Evolutionary conservation across 2,797 vertebrate genomes (phyloP).

Genomic region (Melanotaenia maccullochi): DNA sequence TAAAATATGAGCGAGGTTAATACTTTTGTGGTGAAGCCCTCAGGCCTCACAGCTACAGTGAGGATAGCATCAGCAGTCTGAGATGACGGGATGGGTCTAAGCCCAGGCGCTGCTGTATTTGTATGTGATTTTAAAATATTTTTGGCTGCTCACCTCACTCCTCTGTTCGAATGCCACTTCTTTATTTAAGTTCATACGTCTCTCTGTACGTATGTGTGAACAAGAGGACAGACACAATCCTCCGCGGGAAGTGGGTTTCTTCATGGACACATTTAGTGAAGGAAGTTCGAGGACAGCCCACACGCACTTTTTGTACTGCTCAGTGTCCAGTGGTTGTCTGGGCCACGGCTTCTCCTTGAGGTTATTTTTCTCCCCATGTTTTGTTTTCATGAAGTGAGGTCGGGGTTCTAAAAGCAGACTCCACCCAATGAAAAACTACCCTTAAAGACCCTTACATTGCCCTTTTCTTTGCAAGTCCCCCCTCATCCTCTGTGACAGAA

Average conservation of each 20-base stretch:
- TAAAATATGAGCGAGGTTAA: conserved; percentile 84
- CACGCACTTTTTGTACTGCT: conserved; percentile 71
- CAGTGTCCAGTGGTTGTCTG: conserved; percentile 72
- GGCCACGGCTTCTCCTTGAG: conserved; percentile 80
- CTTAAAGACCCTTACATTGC: conserved; percentile 48
- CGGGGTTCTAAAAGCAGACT: conserved; percentile 76
- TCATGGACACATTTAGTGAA: conserved; percentile 52
- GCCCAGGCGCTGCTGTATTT: conserved; percentile 51
- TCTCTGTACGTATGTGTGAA: conserved; percentile 19
- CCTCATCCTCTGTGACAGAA: conserved; percentile 23
- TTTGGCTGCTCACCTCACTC: conserved; percentile 36
- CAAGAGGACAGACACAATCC: conserved; percentile 39
- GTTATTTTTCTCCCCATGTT: conserved; percentile 76
- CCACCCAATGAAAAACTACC: conserved; percentile 62
- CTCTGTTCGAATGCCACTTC: conserved; percentile 21
- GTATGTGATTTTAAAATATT: conserved; percentile 29
- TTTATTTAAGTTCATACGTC: conserved; percentile 4
- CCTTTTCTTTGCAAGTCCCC: conserved; percentile 57
- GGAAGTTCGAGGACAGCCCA: conserved; percentile 78
- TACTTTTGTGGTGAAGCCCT: conserved; percentile 79
- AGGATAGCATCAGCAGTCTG: conserved; percentile 80
- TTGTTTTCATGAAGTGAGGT: conserved; percentile 77
- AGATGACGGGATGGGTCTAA: conserved; percentile 65
- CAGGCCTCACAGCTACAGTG: conserved; percentile 74
- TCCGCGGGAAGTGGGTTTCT: conserved; percentile 69